Evolutionary conservation across 2,888 invertebrate species (phyloP).

Genomic region (Anarsia innoxiella): DNA sequence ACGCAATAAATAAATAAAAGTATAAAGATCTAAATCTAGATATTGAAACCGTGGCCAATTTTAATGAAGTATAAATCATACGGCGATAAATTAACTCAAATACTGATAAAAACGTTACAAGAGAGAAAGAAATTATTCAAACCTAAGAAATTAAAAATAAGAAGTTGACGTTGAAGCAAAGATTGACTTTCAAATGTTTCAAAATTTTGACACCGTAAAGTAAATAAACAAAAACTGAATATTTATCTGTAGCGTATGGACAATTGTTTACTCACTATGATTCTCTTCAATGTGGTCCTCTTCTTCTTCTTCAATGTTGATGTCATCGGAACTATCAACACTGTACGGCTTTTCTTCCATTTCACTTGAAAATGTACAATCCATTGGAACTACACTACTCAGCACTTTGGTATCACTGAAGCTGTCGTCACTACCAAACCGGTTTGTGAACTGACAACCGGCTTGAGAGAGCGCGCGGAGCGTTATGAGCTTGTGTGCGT

Average conservation of each 20-base stretch:
- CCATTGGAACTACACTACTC: constrained; percentile 55
- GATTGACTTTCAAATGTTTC: too few relatives aligned
- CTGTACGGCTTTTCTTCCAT: constrained; percentile 71
- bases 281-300: constrained; percentile 51
- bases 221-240: neutral
- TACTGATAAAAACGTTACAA: too few relatives aligned
- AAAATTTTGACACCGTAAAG: too few relatives aligned
- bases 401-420: constrained; percentile 52
- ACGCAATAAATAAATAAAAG: too few relatives aligned
- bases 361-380: constrained; percentile 46
- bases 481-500: constrained; percentile 71
- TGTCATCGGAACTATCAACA: constrained; percentile 71
- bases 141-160: too few relatives aligned
- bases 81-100: too few relatives aligned
- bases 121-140: too few relatives aligned
- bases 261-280: constrained; percentile 63
- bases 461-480: constrained; percentile 68
- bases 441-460: constrained; percentile 67
- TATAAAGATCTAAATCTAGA: too few relatives aligned
- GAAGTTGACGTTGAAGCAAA: too few relatives aligned
- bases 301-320: constrained; percentile 56
- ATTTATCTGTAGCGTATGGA: too few relatives aligned
- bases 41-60: too few relatives aligned
- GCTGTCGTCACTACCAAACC: constrained; percentile 61
- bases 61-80: too few relatives aligned